Evolutionary conservation across 1,140 invertebrate species (phyloP).

Genomic region (Melanaphis sacchari): DNA sequence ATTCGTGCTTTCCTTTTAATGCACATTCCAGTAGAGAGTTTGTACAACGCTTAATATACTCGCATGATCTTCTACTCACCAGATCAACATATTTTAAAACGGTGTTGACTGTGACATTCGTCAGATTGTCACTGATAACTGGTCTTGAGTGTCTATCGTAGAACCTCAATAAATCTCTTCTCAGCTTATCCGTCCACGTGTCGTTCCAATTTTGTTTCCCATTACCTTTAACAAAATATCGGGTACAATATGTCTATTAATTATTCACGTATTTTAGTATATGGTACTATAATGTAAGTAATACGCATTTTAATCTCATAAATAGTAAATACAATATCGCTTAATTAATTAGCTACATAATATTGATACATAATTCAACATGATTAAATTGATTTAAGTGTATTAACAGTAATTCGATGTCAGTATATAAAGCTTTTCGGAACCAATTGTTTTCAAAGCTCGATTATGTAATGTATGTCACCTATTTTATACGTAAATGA

Average conservation of each 20-base stretch:
- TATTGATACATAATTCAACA: neutral
- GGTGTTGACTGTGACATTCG: conserved; percentile 67
- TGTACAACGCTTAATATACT: neutral
- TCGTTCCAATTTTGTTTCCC: conserved; percentile 66
- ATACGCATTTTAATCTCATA: neutral
- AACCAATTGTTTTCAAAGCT: neutral
- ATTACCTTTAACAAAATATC: neutral
- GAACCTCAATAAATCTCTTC: conserved; percentile 68
- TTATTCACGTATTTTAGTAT: neutral
- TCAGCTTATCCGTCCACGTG: conserved; percentile 69
- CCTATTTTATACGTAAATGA: too few relatives aligned
- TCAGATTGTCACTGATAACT: conserved; percentile 66
- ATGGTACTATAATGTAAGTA: neutral
- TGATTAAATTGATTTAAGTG: neutral
- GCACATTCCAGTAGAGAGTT: neutral
- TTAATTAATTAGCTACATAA: neutral
- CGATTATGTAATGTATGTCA: neutral
- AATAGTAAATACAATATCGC: neutral
- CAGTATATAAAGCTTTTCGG: neutral
- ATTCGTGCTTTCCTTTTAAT: neutral
- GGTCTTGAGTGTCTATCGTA: conserved; percentile 73
- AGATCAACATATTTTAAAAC: conserved; percentile 68
- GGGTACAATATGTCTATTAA: neutral
- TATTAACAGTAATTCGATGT: neutral
- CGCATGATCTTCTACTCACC: conserved; percentile 64